These are phyloP conservation scores for Centruroides vittatus DNA, from an alignment of 1,140 invertebrate genomes.

Conservation along the genomic window DNA sequence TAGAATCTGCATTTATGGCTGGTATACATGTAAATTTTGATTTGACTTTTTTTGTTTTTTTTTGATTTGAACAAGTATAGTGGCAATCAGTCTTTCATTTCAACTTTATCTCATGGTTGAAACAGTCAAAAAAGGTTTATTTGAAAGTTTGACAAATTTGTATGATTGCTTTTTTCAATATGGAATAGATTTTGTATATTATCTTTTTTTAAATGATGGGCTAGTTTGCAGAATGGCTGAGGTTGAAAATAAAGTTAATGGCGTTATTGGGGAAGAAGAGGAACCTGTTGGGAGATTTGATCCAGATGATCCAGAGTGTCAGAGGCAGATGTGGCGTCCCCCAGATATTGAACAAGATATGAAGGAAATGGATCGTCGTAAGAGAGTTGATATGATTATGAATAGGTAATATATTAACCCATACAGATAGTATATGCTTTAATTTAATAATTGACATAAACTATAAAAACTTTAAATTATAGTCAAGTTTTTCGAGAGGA, in stretches of 20 bases:
- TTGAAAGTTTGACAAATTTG: no score
- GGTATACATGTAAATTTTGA: no score
- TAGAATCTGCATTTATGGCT: no score
- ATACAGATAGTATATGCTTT: not conserved
- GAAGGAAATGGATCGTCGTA: slow-evolving; percentile 91
- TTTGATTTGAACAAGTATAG: no score
- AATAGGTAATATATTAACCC: slow-evolving; percentile 33
- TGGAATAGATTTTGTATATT: no score
- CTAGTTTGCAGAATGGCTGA: slow-evolving; percentile 1
- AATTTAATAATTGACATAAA: not conserved
- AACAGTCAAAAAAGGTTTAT: no score
- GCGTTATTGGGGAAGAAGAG: slow-evolving; percentile 5
- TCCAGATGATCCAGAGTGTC: slow-evolving; percentile 40
- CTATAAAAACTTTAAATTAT: not conserved
- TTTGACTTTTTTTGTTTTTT: no score
- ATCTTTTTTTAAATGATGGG: no score
- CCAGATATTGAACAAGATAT: slow-evolving; percentile 64
- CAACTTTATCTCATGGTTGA: no score
- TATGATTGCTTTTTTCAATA: no score
- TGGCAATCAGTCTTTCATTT: no score
- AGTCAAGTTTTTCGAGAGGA: slow-evolving; percentile 91
- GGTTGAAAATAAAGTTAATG: slow-evolving; percentile 8
- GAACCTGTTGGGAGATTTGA: slow-evolving; percentile 21
- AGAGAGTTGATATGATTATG: slow-evolving; percentile 91
- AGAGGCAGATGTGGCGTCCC: slow-evolving; percentile 35